Base-by-base conservation (phyloP, 1,140 invertebrate genomes). In the Aphaenogaster ashmeadi region DNA sequence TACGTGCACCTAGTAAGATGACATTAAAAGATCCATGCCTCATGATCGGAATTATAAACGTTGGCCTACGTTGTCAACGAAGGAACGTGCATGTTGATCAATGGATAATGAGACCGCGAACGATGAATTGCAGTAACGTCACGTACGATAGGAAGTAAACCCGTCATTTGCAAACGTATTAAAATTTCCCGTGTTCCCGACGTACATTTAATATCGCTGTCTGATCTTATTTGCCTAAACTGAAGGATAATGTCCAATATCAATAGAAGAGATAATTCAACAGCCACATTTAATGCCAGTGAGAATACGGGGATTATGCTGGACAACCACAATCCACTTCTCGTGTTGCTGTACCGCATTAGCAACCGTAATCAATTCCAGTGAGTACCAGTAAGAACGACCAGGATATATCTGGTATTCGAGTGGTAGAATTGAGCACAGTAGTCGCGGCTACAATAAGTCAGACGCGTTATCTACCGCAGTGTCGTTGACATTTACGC, bases 1-100 rank as follows among this genome's bases (percentile, higher is more conserved):
- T 69, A 91, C 89, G 84, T 91, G 90, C 90, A 88, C 41, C 9
- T 81, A 74, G 54, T 54, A 88, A 80, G 71, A 91, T 88, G 38
- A 83, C 58, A 86, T 21, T 52, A 41, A 75, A 77, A 78, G 67
- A 62, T 86, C 54, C 90, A 90, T 91, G 90, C 90, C 87, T 80
- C 58, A 64, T 77, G 81, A 88, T 88, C 56, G 62, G 15, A 81
- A 78, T 50, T 27, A 60, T 47, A 52, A 56, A 78, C 41, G 52
- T 83, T 62, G 60, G n/a, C 36, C 74, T 58, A 87, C 38, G 41
- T 27, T 66, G 5, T 62, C 38, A 78, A 86, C 58, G 44, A 27
- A 64, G 15, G 60, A 66, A 66, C 83, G 74, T 79, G 83, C 83
- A 54, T 86, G 47, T 79, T 78, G 83, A 79, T 86, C 41, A 36